These are phyloP conservation scores for Pseudomyrmex concolor DNA, from an alignment of 1,140 invertebrate genomes.

Conservation along the genomic window DNA sequence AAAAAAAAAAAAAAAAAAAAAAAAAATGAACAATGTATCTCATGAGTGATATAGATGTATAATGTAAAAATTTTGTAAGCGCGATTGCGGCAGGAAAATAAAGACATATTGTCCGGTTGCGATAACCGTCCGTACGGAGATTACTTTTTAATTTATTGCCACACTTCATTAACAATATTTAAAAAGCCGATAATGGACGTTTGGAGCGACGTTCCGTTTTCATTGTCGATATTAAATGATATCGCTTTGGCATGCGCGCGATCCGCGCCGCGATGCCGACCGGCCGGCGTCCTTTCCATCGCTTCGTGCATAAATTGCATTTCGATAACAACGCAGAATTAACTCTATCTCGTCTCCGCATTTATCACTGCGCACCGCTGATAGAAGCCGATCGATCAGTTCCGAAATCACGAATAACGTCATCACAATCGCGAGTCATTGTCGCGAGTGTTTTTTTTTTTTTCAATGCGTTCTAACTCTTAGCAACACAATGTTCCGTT, in stretches of 20 bases:
- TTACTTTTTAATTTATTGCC: slow-evolving; percentile 53
- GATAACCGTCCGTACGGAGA: slow-evolving; percentile 34
- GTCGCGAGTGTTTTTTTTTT: slow-evolving; percentile 60
- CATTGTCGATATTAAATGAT: slow-evolving; percentile 68
- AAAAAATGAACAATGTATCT: slow-evolving; percentile 10
- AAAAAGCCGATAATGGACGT: slow-evolving; percentile 53
- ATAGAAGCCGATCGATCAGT: slow-evolving; percentile 65
- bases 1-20: too few species aligned
- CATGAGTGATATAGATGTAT: not conserved
- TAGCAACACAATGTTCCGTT: slow-evolving; percentile 62
- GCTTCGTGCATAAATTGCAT: slow-evolving; percentile 72
- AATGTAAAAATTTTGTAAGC: slow-evolving; percentile 7
- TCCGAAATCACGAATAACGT: slow-evolving; percentile 68
- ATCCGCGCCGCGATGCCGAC: slow-evolving; percentile 17
- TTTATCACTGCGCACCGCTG: slow-evolving; percentile 69
- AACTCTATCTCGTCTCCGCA: slow-evolving; percentile 70
- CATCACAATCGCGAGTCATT: slow-evolving; percentile 67
- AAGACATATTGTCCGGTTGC: slow-evolving; percentile 15
- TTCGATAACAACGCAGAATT: slow-evolving; percentile 73
- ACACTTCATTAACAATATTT: slow-evolving; percentile 56
- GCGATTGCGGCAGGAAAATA: not conserved
- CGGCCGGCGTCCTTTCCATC: slow-evolving; percentile 7
- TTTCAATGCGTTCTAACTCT: slow-evolving; percentile 57
- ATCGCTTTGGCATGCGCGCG: slow-evolving; percentile 53
- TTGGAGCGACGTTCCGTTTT: slow-evolving; percentile 32